A percentile compares a stretch with the other conserved stretches of the same genome.
phyloP scores from a whole-genome alignment of 1,140 invertebrate species.

The Liolophura sinensis region DNA sequence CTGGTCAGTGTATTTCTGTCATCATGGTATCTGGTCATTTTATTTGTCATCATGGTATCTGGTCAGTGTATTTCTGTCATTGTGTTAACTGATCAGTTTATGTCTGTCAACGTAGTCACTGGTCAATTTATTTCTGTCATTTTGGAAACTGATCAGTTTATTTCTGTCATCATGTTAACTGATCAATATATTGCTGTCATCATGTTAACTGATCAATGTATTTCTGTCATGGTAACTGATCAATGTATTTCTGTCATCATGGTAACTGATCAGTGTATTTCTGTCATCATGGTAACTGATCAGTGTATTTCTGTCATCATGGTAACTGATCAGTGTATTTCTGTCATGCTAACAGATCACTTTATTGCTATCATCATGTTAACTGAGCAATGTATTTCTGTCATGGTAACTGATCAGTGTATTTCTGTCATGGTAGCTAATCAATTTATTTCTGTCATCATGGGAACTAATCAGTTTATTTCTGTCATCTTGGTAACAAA shows the following conservation, averaged over 20 bases:
- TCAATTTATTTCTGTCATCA: neutral
- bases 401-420: neutral
- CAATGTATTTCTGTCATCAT: no score
- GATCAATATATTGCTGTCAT: no score
- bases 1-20: neutral
- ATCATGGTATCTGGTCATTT: neutral
- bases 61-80: neutral
- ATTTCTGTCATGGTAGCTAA: neutral
- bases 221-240: no score
- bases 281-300: no score
- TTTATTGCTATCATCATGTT: no score
- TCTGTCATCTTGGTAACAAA: neutral
- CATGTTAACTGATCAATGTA: no score
- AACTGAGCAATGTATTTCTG: neutral
- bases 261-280: no score
- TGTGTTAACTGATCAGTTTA: neutral
- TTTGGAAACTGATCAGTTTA: neutral
- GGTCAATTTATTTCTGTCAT: neutral
- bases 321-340: no score
- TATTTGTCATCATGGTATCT: neutral
- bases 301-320: no score
- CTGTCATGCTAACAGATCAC: no score
- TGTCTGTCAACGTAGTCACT: neutral
- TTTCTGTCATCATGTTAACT: no score
- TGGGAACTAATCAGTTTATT: neutral